Conservation (phyloP, 2,888 invertebrate species). For the Leucophenga montana region DNA sequence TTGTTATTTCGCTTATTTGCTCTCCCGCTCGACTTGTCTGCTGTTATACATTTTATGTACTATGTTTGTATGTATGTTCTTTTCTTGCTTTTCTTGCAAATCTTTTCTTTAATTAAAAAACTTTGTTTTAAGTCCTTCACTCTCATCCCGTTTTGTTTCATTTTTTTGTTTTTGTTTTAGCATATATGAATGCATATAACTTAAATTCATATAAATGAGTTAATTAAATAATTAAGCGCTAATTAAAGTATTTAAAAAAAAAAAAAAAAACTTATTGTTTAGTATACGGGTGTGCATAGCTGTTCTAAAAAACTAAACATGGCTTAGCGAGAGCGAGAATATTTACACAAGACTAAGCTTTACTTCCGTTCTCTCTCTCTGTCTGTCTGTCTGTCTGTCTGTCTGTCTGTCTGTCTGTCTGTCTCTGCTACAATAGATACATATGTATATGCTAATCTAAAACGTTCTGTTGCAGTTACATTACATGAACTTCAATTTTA, state of each 20-base stretch:
- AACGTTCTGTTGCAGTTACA: no score
- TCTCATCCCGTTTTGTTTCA: conserved; percentile 60
- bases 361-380: no score
- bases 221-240: conserved; percentile 34
- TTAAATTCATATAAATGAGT: conserved; percentile 13
- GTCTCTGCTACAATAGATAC: neutral
- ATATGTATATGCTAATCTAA: no score
- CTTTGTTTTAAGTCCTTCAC: conserved; percentile 62
- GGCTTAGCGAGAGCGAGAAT: no score
- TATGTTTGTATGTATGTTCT: neutral
- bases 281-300: neutral
- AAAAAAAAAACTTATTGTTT: neutral
- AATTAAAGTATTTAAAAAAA: conserved; percentile 2
- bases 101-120: conserved; percentile 35
- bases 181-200: conserved; percentile 6
- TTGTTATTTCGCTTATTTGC: no score
- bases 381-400: conserved; percentile 2
- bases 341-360: no score
- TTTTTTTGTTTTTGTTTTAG: conserved; percentile 30
- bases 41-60: neutral
- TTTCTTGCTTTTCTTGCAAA: conserved; percentile 3
- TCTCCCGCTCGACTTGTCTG: no score
- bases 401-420: conserved; percentile 11
- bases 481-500: neutral
- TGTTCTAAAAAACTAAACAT: no score